These are phyloP conservation scores for Prenolepis imparis DNA, from an alignment of 2,888 invertebrate species.

Conservation along the genomic window DNA sequence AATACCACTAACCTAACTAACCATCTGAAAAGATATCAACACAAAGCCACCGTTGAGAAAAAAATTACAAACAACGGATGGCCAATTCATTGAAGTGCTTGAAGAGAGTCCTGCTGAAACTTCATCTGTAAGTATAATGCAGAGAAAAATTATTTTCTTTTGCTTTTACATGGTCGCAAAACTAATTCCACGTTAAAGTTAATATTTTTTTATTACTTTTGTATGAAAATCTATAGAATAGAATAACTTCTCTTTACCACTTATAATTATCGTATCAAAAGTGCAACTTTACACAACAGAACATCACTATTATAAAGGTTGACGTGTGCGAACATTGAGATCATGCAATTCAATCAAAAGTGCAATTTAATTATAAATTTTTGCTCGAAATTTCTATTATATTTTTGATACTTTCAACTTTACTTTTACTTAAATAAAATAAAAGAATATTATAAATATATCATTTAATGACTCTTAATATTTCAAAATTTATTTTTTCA, in stretches of 20 bases:
- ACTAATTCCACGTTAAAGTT: background rate
- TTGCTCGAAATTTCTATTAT: background rate
- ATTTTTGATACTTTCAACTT: background rate
- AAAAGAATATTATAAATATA: background rate
- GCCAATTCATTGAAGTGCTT: background rate
- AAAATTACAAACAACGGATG: background rate
- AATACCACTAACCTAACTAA: constrained; percentile 1
- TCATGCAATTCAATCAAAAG: background rate
- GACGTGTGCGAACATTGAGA: background rate
- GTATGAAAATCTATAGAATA: constrained; percentile 5
- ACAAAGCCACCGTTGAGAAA: background rate
- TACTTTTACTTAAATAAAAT: no score
- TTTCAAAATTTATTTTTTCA: background rate
- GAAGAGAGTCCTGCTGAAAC: no score
- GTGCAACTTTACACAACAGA: background rate
- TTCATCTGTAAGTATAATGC: no score
- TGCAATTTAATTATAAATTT: background rate
- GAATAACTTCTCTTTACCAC: background rate
- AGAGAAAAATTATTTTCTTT: background rate
- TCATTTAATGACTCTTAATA: background rate
- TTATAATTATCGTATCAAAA: background rate
- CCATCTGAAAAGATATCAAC: background rate
- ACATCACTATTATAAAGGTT: background rate
- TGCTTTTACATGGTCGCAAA: background rate
- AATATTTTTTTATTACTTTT: background rate